phyloP scores from a whole-genome alignment of 2,113 vertebrate genomes.

The Phalacrocorax brasilianus region DNA sequence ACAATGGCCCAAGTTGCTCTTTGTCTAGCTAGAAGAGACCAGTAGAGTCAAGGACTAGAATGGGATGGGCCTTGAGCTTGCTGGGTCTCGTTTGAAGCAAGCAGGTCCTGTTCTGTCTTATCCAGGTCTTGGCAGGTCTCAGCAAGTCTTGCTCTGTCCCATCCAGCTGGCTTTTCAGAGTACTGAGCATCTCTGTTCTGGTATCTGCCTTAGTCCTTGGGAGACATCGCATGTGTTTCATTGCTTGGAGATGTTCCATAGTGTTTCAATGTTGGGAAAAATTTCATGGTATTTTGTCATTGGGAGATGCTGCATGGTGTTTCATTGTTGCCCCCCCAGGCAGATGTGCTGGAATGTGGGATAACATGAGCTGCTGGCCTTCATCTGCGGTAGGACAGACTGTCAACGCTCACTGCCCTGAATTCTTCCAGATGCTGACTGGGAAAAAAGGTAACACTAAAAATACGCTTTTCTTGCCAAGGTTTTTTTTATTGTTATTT shows the following conservation, averaged over 20 bases:
- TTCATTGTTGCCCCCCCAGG: neutral
- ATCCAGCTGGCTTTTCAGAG: neutral
- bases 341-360: conserved; percentile 85
- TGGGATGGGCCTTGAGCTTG: neutral
- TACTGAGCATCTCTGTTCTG: neutral
- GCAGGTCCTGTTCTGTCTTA: neutral
- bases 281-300: neutral
- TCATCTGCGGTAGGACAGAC: conserved; percentile 76
- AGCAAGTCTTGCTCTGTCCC: neutral
- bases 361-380: conserved; percentile 90
- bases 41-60: neutral
- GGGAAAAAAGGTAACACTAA: conserved; percentile 75
- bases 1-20: neutral
- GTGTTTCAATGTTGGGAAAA: neutral
- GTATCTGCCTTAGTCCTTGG: neutral
- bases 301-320: neutral
- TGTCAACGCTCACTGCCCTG: conserved; percentile 80
- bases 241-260: neutral
- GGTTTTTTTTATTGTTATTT: neutral
- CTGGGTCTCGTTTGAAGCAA: neutral
- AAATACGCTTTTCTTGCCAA: neutral
- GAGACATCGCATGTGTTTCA: neutral
- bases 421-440: conserved; percentile 76
- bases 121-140: neutral
- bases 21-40: neutral